Conservation (phyloP, 1,140 invertebrate genomes). For the Drosophila melanica region DNA sequence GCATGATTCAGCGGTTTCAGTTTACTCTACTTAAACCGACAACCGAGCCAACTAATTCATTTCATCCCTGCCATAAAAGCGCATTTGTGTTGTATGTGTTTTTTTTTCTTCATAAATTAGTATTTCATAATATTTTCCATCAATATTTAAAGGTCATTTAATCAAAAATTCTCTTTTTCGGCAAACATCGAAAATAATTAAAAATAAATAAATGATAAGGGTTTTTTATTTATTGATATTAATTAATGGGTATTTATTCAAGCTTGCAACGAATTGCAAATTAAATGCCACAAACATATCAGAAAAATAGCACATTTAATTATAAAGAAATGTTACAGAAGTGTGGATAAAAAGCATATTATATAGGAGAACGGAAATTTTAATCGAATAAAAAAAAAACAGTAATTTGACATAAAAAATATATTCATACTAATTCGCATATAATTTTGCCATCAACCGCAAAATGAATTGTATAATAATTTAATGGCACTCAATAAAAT, state of each 20-base stretch:
- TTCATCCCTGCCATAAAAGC: not conserved
- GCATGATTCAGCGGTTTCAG: slow-evolving; percentile 52
- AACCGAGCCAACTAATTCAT: not conserved
- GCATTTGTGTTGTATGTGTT: too few relatives aligned
- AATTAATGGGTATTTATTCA: too few relatives aligned
- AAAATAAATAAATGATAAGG: not conserved
- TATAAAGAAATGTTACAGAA: not conserved
- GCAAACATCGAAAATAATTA: not conserved
- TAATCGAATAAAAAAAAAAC: not conserved
- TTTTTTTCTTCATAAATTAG: too few relatives aligned
- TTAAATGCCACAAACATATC: slow-evolving; percentile 20
- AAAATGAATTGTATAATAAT: slow-evolving; percentile 62
- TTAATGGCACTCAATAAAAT: slow-evolving; percentile 64
- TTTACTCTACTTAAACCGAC: not conserved
- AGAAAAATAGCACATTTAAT: slow-evolving; percentile 18
- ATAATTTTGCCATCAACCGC: slow-evolving; percentile 33
- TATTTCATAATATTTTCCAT: not conserved
- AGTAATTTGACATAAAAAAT: slow-evolving; percentile 8
- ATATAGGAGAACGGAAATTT: slow-evolving; percentile 4
- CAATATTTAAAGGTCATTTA: not conserved
- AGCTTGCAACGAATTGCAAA: not conserved
- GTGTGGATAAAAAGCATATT: not conserved
- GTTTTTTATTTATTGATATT: not conserved
- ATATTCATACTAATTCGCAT: slow-evolving; percentile 8
- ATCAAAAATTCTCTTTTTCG: not conserved